These are phyloP conservation scores for Actinemys pallida DNA, from an alignment of 2,113 vertebrate species.

Conservation along the genomic window DNA sequence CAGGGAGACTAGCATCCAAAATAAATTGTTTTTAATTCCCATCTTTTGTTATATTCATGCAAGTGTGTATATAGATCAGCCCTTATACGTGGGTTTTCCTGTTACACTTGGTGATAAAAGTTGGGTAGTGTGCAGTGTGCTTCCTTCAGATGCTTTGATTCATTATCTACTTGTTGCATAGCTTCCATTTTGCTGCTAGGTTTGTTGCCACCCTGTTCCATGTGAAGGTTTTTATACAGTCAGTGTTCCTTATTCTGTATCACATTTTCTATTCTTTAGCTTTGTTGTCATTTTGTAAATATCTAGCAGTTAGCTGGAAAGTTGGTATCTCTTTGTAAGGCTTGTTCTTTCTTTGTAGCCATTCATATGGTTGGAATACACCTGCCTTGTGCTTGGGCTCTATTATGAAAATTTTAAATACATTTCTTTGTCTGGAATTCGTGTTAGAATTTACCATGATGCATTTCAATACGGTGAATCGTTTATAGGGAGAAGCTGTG, in stretches of 20 bases:
- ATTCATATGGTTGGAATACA: neutral
- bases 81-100: too few species aligned
- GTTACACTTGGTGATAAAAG: too few species aligned
- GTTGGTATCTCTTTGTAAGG: neutral
- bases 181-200: too few species aligned
- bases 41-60: too few species aligned
- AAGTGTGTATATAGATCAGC: too few species aligned
- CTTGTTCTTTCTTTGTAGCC: neutral
- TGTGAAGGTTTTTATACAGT: too few species aligned
- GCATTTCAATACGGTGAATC: neutral
- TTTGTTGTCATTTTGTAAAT: neutral
- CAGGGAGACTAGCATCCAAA: too few species aligned
- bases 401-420: neutral
- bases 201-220: too few species aligned
- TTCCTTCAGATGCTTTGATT: too few species aligned
- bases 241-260: neutral
- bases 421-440: neutral
- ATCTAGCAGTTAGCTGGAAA: neutral
- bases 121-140: too few species aligned
- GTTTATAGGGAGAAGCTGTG: neutral
- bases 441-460: neutral
- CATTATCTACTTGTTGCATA: too few species aligned
- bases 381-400: neutral
- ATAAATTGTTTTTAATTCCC: too few species aligned
- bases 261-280: neutral